phyloP scores from a whole-genome alignment of 2,113 vertebrate species.

The Gallinago paraguaiae region DNA sequence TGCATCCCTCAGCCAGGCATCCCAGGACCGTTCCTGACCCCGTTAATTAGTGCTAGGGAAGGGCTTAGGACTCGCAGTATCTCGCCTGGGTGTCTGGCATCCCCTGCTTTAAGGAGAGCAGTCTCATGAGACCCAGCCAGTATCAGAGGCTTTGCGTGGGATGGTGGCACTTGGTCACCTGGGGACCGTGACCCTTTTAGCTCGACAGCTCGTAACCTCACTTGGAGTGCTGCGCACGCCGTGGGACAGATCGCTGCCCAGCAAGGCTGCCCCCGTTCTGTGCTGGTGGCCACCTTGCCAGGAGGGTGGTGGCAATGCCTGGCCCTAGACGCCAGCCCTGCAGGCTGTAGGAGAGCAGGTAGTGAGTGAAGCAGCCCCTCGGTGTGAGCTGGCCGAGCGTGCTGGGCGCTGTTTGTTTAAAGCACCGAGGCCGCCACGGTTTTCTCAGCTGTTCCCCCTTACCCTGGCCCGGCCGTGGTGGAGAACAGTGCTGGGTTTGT shows the following conservation, averaged over 20 bases:
- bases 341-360: background rate
- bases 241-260: accelerated
- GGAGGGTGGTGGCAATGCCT: background rate
- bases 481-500: slow-evolving; percentile 73
- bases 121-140: background rate
- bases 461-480: background rate
- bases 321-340: background rate
- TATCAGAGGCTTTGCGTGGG: accelerated
- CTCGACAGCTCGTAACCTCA: accelerated
- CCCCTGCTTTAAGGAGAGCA: background rate
- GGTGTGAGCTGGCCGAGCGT: background rate
- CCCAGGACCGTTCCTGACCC: background rate
- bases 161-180: background rate
- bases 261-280: background rate
- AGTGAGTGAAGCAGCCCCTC: background rate
- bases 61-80: background rate
- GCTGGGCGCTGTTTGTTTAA: slow-evolving; percentile 14
- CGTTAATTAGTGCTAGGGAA: background rate
- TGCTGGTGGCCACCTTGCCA: background rate
- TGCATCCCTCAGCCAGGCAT: no score
- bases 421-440: background rate
- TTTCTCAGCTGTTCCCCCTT: slow-evolving; percentile 55
- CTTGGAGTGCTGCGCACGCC: accelerated
- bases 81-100: background rate
- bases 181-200: accelerated